phyloP scores from a whole-genome alignment of 2,113 vertebrate species.

The Polypterus bichir region DNA sequence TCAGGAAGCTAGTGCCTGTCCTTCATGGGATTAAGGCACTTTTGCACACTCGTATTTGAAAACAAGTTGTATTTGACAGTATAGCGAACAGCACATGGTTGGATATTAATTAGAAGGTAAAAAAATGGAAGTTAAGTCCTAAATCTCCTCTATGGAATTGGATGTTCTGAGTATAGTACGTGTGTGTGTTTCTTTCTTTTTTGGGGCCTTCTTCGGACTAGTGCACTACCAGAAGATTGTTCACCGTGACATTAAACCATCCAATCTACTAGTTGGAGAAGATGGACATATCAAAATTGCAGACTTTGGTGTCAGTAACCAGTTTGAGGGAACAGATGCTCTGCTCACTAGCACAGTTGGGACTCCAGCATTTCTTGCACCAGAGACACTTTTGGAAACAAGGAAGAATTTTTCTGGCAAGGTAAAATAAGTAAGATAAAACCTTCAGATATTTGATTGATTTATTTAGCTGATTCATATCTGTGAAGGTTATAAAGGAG shows the following conservation, averaged over 20 bases:
- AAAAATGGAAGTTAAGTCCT: no score
- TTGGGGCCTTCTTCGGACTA: constrained; percentile 24
- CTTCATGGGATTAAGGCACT: no score
- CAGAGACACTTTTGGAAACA: constrained; percentile 83
- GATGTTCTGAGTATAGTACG: no score
- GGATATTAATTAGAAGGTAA: no score
- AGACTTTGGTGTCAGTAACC: constrained; percentile 91
- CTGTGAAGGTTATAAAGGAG: no score
- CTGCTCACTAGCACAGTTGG: constrained; percentile 90
- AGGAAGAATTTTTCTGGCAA: constrained; percentile 95
- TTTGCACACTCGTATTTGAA: no score
- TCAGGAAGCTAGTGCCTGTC: no score
- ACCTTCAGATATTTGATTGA: no score
- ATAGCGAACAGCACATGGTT: no score
- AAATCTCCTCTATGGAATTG: no score
- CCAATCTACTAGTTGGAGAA: constrained; percentile 87
- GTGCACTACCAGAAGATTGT: constrained; percentile 98
- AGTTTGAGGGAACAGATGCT: constrained; percentile 88
- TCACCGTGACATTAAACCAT: constrained; percentile 91
- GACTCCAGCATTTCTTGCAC: constrained; percentile 89
- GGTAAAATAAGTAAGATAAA: constrained; percentile 40
- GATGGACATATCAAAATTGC: constrained; percentile 91
- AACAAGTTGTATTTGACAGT: no score
- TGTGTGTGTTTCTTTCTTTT: background rate
- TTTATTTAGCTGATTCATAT: no score